A percentile compares a stretch with the other conserved stretches of the same genome.
phyloP scores from a whole-genome alignment of 1,140 invertebrate species.

The Bombus terrestris region DNA sequence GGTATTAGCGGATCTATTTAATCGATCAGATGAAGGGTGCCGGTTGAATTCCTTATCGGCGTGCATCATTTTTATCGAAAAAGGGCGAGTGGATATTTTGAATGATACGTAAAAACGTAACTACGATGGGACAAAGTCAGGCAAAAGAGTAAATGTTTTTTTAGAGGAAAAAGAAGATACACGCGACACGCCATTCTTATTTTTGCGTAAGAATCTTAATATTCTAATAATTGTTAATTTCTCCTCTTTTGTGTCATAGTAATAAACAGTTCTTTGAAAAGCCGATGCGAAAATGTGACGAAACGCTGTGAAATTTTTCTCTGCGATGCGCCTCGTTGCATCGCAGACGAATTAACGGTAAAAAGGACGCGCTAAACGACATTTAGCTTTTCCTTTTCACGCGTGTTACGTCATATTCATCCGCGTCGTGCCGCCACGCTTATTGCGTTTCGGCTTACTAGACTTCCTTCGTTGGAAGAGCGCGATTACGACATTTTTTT shows the following conservation, averaged over 20 bases:
- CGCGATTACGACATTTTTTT: background rate
- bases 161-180: background rate
- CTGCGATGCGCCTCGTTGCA: background rate
- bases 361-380: background rate
- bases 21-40: slow-evolving; percentile 69
- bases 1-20: slow-evolving; percentile 76
- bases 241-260: too few species aligned
- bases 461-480: background rate
- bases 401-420: background rate
- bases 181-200: slow-evolving; percentile 65
- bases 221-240: background rate
- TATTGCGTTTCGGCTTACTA: background rate
- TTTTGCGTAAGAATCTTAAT: slow-evolving; percentile 72
- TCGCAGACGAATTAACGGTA: background rate
- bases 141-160: background rate
- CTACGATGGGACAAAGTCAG: slow-evolving; percentile 70
- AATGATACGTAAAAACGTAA: slow-evolving; percentile 73
- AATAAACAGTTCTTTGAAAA: background rate
- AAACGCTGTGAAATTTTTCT: background rate
- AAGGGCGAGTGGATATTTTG: slow-evolving; percentile 77
- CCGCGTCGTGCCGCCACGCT: background rate
- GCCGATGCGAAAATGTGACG: slow-evolving; percentile 25
- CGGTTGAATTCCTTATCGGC: slow-evolving; percentile 74
- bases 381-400: background rate
- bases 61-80: slow-evolving; percentile 78